phyloP scores from a whole-genome alignment of 2,113 vertebrate genomes.

The Herpailurus yagouaroundi region DNA sequence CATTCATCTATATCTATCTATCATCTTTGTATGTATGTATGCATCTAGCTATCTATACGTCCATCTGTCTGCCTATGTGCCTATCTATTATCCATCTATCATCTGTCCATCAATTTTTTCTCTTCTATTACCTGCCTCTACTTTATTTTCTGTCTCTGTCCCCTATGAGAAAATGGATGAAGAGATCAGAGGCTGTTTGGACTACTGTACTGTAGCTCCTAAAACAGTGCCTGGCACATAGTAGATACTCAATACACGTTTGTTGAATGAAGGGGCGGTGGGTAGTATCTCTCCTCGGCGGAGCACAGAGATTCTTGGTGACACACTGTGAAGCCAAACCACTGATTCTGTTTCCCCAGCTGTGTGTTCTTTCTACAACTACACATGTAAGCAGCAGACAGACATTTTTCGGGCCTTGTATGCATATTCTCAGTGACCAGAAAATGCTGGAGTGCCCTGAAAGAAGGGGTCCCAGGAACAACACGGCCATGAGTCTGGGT shows the following conservation, averaged over 20 bases:
- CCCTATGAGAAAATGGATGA: background rate
- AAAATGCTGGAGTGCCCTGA: accelerated
- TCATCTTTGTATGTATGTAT: no score
- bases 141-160: background rate
- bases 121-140: background rate
- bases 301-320: accelerated
- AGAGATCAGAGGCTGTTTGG: accelerated
- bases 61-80: no score
- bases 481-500: accelerated
- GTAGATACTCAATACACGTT: accelerated
- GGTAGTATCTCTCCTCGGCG: accelerated
- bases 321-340: accelerated
- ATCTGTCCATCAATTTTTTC: background rate
- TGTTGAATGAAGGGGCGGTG: accelerated
- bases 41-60: accelerated
- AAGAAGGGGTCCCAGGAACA: accelerated
- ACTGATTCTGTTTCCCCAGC: accelerated
- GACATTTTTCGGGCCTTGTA: accelerated
- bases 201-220: accelerated
- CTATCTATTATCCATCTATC: no score
- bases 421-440: accelerated
- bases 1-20: no score
- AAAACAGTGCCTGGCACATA: accelerated
- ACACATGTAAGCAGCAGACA: accelerated
- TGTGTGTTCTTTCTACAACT: accelerated